Evolutionary conservation across 2,797 vertebrate species (phyloP).

Genomic region (Trichosurus vulpecula): DNA sequence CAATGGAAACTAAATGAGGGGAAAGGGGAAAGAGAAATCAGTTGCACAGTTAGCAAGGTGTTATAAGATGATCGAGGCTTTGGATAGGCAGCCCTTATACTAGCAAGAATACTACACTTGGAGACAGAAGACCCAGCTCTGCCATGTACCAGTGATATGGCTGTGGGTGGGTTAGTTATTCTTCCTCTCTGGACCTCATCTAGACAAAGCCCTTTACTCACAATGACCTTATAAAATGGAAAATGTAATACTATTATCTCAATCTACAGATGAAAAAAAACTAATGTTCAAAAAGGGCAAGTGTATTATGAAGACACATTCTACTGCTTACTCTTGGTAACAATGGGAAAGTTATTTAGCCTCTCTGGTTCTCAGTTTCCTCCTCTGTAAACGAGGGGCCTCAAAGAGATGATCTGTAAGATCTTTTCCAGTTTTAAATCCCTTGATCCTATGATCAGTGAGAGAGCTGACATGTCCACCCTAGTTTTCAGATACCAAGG

Average conservation of each 20-base stretch:
- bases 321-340: not conserved
- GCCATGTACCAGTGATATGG: not conserved
- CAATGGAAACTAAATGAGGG: constrained; percentile 34
- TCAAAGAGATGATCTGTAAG: not conserved
- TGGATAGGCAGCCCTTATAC: not conserved
- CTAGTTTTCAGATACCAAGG: not conserved
- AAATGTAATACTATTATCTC: not conserved
- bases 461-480: not conserved
- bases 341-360: not conserved
- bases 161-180: not conserved
- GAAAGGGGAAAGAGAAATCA: not conserved
- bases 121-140: not conserved
- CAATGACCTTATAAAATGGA: not conserved
- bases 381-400: not conserved
- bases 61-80: not conserved
- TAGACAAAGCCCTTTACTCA: not conserved
- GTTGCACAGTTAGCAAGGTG: not conserved
- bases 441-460: not conserved
- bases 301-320: not conserved
- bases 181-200: not conserved
- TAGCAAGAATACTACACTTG: not conserved
- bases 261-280: not conserved
- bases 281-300: not conserved
- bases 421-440: not conserved
- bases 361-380: not conserved